Percentiles rank a stretch among this genome's conserved stretches.
These are phyloP conservation scores for Echeneis naucrates DNA, from an alignment of 2,797 vertebrate genomes.

Conservation along the genomic window DNA sequence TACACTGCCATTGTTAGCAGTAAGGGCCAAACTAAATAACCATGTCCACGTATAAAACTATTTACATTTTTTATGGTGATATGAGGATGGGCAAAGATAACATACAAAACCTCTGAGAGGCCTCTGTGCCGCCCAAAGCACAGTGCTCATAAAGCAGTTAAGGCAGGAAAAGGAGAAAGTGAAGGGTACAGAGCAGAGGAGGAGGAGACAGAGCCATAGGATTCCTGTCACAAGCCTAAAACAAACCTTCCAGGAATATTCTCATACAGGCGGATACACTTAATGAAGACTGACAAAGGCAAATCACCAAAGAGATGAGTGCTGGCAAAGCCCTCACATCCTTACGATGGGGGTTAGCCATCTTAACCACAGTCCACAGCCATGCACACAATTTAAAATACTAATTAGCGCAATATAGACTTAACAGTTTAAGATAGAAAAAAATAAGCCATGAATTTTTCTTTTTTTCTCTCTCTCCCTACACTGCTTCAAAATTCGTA, in stretches of 20 bases:
- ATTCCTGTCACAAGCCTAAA: conserved; percentile 42
- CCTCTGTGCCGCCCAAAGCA: conserved; percentile 16
- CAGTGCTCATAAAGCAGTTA: conserved; percentile 8
- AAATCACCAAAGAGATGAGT: conserved; percentile 38
- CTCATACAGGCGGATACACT: conserved; percentile 35
- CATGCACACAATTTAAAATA: conserved; percentile 22
- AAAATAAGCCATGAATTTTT: not conserved
- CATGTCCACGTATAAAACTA: not conserved
- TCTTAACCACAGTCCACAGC: conserved; percentile 29
- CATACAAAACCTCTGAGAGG: conserved; percentile 26
- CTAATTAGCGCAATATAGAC: conserved; percentile 26
- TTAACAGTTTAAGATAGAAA: conserved; percentile 5
- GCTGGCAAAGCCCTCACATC: conserved; percentile 42
- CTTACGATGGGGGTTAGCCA: conserved; percentile 38
- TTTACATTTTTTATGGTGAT: not conserved
- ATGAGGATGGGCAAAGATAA: conserved; percentile 15
- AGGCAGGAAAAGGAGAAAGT: conserved; percentile 27
- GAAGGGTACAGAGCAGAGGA: conserved; percentile 4
- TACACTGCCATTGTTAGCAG: conserved; percentile 31
- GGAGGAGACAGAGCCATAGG: conserved; percentile 22
- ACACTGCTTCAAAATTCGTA: too few relatives aligned
- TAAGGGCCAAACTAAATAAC: conserved; percentile 4
- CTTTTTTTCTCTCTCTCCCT: too few relatives aligned
- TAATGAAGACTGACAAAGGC: conserved; percentile 67
- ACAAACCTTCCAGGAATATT: conserved; percentile 59